Conservation (phyloP, 2,888 invertebrate genomes). For the Parnassius smintheus region DNA sequence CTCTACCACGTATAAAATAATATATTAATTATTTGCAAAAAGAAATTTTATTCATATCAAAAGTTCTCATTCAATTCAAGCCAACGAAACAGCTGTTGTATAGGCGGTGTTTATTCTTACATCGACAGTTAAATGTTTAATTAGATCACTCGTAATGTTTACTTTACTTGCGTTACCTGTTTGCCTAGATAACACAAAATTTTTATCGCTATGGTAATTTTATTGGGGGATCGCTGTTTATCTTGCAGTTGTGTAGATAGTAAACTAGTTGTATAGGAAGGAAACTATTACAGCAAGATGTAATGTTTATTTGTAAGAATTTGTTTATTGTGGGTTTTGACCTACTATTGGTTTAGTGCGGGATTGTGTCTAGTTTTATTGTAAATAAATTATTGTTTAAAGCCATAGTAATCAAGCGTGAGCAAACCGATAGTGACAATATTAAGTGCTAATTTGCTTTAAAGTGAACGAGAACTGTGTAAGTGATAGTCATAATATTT, state of each 20-base stretch:
- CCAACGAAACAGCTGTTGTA: slow-evolving; percentile 40
- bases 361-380: too few relatives aligned
- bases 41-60: too few relatives aligned
- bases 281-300: slow-evolving; percentile 1
- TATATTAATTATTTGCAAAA: too few relatives aligned
- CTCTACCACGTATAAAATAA: too few relatives aligned
- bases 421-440: too few relatives aligned
- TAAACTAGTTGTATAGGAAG: slow-evolving; percentile 3
- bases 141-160: slow-evolving; percentile 40
- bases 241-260: slow-evolving; percentile 1
- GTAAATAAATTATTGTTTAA: background rate
- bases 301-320: slow-evolving; percentile 5
- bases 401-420: too few relatives aligned
- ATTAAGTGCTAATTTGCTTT: too few relatives aligned
- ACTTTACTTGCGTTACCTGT: slow-evolving; percentile 13
- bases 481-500: too few relatives aligned
- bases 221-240: slow-evolving; percentile 9
- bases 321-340: too few relatives aligned
- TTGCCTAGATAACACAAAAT: slow-evolving; percentile 15
- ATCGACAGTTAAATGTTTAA: slow-evolving; percentile 43
- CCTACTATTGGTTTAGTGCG: too few relatives aligned
- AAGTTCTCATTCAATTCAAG: too few relatives aligned
- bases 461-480: too few relatives aligned
- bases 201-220: slow-evolving; percentile 15
- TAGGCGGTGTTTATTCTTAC: slow-evolving; percentile 50